Evolutionary conservation across 2,888 invertebrate genomes (phyloP).

Genomic region (Trichopria drosophilae): DNA sequence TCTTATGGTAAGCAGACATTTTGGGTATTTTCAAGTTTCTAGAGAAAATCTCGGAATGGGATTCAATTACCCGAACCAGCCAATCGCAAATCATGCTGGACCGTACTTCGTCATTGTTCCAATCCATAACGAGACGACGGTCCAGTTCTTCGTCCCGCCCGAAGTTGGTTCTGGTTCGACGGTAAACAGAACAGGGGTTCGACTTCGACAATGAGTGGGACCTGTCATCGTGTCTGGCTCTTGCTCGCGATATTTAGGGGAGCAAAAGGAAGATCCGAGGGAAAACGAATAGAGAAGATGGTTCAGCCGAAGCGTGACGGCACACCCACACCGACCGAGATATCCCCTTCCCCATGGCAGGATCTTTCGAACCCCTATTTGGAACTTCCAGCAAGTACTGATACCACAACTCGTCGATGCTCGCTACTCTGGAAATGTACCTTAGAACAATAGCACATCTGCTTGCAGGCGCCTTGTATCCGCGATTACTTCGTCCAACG

Average conservation of each 20-base stretch:
- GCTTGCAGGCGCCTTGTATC: conserved; percentile 19
- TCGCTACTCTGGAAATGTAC: no score
- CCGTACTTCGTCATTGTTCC: no score
- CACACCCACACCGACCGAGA: conserved; percentile 47
- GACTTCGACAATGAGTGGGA: conserved; percentile 48
- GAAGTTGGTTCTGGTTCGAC: conserved; percentile 26
- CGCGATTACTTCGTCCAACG: not conserved
- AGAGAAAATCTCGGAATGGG: no score
- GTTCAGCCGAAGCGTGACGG: conserved; percentile 45
- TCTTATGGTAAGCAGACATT: no score
- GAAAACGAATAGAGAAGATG: conserved; percentile 28
- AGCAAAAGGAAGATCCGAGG: conserved; percentile 33
- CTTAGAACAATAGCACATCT: conserved; percentile 29
- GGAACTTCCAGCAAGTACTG: conserved; percentile 24
- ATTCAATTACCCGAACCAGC: no score
- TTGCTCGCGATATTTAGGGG: conserved; percentile 43
- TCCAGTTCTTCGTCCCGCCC: no score
- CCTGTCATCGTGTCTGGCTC: conserved; percentile 48
- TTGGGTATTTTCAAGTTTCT: no score
- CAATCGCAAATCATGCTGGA: no score
- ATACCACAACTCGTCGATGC: no score
- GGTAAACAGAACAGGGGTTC: conserved; percentile 27
- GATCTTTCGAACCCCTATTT: no score
- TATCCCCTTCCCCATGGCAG: conserved; percentile 41
- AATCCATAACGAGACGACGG: no score